These are phyloP conservation scores for Solenopsis invicta DNA, from an alignment of 1,140 invertebrate species.

Conservation along the genomic window DNA sequence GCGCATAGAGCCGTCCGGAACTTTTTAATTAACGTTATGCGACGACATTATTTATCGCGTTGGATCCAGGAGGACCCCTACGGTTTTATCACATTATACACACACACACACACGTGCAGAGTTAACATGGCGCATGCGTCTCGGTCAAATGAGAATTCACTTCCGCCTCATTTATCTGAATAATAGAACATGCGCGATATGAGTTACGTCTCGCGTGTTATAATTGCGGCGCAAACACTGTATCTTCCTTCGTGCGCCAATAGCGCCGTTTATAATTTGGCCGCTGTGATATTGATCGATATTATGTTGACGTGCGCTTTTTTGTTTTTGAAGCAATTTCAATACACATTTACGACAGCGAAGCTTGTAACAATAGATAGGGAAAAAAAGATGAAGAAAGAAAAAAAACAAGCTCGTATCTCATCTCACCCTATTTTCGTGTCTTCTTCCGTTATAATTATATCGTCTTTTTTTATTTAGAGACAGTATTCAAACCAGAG, in stretches of 20 bases:
- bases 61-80: slow-evolving; percentile 30
- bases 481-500: neutral
- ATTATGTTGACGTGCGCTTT: slow-evolving; percentile 29
- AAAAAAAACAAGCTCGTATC: neutral
- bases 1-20: neutral
- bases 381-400: neutral
- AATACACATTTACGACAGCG: slow-evolving; percentile 28
- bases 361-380: slow-evolving; percentile 3
- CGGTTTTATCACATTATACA: slow-evolving; percentile 41
- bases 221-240: slow-evolving; percentile 49
- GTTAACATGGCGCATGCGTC: slow-evolving; percentile 54
- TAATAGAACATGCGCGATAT: slow-evolving; percentile 59
- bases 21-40: slow-evolving; percentile 61
- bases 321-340: slow-evolving; percentile 50
- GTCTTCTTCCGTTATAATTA: slow-evolving; percentile 6
- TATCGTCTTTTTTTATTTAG: neutral
- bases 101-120: neutral
- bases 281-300: slow-evolving; percentile 32
- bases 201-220: slow-evolving; percentile 39
- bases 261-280: slow-evolving; percentile 50
- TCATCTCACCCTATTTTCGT: neutral
- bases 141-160: slow-evolving; percentile 59
- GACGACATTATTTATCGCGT: slow-evolving; percentile 52
- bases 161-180: slow-evolving; percentile 62
- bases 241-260: slow-evolving; percentile 28